Evolutionary conservation across 2,797 vertebrate species (phyloP).

Genomic region (Pseudotriccus pelzelni): DNA sequence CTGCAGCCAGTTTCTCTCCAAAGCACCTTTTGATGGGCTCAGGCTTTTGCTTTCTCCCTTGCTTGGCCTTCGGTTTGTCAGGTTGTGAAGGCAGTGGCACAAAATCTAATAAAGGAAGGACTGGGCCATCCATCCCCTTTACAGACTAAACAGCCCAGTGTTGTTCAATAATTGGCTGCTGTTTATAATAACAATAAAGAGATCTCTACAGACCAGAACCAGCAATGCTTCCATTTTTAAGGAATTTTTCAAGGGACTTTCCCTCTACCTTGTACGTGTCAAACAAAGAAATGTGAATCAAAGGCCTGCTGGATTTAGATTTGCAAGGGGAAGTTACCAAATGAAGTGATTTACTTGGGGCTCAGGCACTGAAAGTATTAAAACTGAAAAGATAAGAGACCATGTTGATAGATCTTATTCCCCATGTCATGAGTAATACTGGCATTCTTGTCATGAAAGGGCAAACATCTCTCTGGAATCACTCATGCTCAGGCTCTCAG

Average conservation of each 20-base stretch:
- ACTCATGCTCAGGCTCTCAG: not conserved
- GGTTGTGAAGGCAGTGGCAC: not conserved
- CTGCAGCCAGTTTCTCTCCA: not conserved
- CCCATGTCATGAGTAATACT: not conserved
- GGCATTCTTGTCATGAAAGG: not conserved
- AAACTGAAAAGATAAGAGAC: not conserved
- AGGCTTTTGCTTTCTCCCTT: not conserved
- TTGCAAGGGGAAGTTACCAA: not conserved
- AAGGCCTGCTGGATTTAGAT: not conserved
- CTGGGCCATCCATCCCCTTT: not conserved
- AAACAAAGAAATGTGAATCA: not conserved
- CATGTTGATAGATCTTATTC: not conserved
- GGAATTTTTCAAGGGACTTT: not conserved
- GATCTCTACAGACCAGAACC: not conserved
- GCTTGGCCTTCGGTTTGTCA: not conserved
- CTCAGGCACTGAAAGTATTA: not conserved
- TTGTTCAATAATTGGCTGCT: not conserved
- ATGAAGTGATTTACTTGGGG: not conserved
- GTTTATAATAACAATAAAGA: not conserved
- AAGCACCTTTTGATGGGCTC: not conserved
- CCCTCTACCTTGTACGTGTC: not conserved
- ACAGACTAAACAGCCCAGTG: not conserved
- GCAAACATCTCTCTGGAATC: not conserved
- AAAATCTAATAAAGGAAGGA: not conserved
- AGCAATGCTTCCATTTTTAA: not conserved